Base-by-base conservation (phyloP, 2,797 vertebrate species). In the Denticeps clupeoides region DNA sequence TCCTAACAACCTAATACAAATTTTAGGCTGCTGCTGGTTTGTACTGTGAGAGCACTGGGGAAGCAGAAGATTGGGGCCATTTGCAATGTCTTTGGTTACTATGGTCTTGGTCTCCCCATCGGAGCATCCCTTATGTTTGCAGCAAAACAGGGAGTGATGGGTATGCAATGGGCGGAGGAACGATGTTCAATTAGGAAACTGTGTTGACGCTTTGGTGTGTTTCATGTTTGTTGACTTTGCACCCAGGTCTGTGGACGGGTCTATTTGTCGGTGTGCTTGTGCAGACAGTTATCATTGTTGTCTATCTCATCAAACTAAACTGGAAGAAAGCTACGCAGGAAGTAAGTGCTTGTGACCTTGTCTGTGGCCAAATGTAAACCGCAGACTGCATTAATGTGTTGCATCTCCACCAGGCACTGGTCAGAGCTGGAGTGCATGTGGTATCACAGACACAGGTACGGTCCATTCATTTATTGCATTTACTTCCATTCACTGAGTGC, bases 41-140 rank as follows among this genome's bases (percentile, higher is more conserved):
- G 87, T 0, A 69, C 93, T 22, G 71, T 93, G 58, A 78, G 84
- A 60, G 91, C 90, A 31, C 75, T 83, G 0, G 91, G 91, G 16
- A 89, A 82, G 62, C 92, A 96, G 81, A 89, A 67, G 68, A 41
- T 79, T 2, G 90, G 91, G 0, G 91, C 91, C 2, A 18, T 92
- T 1, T 74, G 82, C 58, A 87, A 83, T 1, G 56, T 89, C 6
- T 0, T 91, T 0, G 87, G 87, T 1, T 93, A 75, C 64, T 93
- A 91, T 1, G 65, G 73, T 10, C 2, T 96, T 0, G 89, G 86
- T 2, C 77, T 91, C 47, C 89, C 92, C 8, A 29, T 89, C 0
- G 91, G 91, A 51, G 71, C 89, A 28, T 62, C 87, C 0, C 77
- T 97, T 56, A 97, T 95, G 91, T 97, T 96, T 62, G 78, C 62